phyloP scores from a whole-genome alignment of 2,888 invertebrate species.

The Geotrupes spiniger region DNA sequence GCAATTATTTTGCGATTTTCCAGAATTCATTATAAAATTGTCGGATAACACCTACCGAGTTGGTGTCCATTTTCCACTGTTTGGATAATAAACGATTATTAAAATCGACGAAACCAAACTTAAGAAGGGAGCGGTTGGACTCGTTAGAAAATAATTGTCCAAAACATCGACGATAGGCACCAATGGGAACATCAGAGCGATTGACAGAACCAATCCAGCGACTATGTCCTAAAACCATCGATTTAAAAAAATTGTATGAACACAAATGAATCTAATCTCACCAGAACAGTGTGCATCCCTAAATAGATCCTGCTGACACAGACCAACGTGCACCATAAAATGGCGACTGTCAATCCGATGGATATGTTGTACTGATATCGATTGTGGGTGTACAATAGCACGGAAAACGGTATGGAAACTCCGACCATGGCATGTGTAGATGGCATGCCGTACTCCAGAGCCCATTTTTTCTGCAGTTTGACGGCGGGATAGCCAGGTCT shows the following conservation, averaged over 20 bases:
- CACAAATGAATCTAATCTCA: slow-evolving; percentile 49
- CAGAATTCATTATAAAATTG: no score
- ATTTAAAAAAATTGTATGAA: neutral
- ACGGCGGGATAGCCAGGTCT: slow-evolving; percentile 83
- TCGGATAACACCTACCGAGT: slow-evolving; percentile 62
- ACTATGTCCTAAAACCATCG: slow-evolving; percentile 66
- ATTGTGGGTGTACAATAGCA: slow-evolving; percentile 75
- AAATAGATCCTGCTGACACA: slow-evolving; percentile 84
- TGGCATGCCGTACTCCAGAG: slow-evolving; percentile 91
- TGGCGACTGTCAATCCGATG: slow-evolving; percentile 59
- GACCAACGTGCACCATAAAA: slow-evolving; percentile 72
- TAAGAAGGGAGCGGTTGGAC: slow-evolving; percentile 61
- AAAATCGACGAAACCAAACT: slow-evolving; percentile 64
- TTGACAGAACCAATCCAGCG: slow-evolving; percentile 70
- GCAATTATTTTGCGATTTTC: no score
- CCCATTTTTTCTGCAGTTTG: slow-evolving; percentile 83
- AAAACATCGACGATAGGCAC: slow-evolving; percentile 72
- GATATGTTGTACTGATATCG: slow-evolving; percentile 71
- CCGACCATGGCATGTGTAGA: slow-evolving; percentile 94
- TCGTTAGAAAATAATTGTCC: slow-evolving; percentile 70
- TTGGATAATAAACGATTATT: slow-evolving; percentile 76
- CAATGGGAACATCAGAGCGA: slow-evolving; percentile 65
- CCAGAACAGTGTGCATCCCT: slow-evolving; percentile 90
- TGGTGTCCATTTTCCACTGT: slow-evolving; percentile 84
- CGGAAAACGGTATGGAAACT: slow-evolving; percentile 82